A percentile compares a stretch with the other conserved stretches of the same genome.
phyloP scores from a whole-genome alignment of 2,113 vertebrate genomes.

The Nymphicus hollandicus region DNA sequence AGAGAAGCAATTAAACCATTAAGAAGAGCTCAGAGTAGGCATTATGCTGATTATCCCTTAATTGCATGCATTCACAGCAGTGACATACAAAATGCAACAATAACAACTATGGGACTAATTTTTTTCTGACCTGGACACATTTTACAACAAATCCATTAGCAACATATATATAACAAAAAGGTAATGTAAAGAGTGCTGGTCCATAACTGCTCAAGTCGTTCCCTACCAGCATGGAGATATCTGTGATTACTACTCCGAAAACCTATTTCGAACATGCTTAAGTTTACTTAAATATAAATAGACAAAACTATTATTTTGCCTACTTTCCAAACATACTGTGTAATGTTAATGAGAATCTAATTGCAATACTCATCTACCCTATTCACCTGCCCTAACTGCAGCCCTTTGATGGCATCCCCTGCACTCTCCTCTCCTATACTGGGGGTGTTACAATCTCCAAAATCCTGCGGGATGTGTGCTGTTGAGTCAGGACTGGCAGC shows the following conservation, averaged over 20 bases:
- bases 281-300: background rate
- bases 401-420: background rate
- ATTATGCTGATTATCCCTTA: constrained; percentile 58
- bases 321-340: background rate
- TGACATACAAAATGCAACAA: background rate
- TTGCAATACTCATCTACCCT: background rate
- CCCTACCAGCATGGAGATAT: background rate
- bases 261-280: background rate
- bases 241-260: background rate
- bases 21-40: constrained; percentile 27
- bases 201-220: background rate
- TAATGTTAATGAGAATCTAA: background rate
- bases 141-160: background rate
- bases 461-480: accelerated
- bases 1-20: constrained; percentile 59
- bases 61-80: constrained; percentile 3
- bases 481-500: background rate
- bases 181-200: background rate
- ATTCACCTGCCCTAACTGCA: background rate
- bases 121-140: background rate
- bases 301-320: background rate
- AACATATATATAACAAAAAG: background rate
- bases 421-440: background rate
- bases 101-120: background rate
- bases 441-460: too few relatives aligned